A percentile compares a stretch with the other conserved stretches of the same genome.
These are phyloP conservation scores for Anguilla obscura DNA, from an alignment of 2,797 vertebrate species.

Conservation along the genomic window DNA sequence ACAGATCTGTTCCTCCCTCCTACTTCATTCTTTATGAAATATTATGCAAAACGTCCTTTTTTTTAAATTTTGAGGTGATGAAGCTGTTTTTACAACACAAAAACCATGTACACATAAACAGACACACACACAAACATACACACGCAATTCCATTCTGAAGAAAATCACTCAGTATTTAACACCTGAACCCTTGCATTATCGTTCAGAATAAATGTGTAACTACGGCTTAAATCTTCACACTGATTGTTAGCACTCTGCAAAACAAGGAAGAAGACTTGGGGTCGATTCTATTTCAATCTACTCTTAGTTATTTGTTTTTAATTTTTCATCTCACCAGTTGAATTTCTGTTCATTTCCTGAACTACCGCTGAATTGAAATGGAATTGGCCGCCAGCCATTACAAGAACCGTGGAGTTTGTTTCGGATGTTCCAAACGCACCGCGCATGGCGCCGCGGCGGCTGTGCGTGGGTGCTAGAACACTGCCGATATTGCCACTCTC, in stretches of 20 bases:
- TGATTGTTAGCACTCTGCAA: background rate
- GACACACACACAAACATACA: background rate
- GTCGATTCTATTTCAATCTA: background rate
- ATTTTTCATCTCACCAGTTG: background rate
- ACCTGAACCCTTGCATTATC: background rate
- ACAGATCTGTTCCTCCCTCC: background rate
- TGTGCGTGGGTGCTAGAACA: background rate
- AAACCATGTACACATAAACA: background rate
- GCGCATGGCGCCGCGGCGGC: background rate
- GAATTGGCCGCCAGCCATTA: background rate
- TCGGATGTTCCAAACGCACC: too few species aligned
- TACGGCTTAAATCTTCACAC: background rate
- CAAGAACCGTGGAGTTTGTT: background rate
- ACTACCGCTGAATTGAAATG: background rate
- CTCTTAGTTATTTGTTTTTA: background rate
- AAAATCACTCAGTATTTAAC: background rate
- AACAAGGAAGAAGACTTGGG: background rate
- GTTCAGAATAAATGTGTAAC: background rate
- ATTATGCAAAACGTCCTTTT: background rate
- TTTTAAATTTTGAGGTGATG: background rate
- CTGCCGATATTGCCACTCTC: background rate
- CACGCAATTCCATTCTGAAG: too few species aligned
- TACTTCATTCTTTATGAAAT: background rate
- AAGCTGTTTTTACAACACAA: background rate
- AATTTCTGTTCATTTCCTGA: background rate